phyloP scores from a whole-genome alignment of 2,113 vertebrate genomes.

The Chroicocephalus ridibundus region DNA sequence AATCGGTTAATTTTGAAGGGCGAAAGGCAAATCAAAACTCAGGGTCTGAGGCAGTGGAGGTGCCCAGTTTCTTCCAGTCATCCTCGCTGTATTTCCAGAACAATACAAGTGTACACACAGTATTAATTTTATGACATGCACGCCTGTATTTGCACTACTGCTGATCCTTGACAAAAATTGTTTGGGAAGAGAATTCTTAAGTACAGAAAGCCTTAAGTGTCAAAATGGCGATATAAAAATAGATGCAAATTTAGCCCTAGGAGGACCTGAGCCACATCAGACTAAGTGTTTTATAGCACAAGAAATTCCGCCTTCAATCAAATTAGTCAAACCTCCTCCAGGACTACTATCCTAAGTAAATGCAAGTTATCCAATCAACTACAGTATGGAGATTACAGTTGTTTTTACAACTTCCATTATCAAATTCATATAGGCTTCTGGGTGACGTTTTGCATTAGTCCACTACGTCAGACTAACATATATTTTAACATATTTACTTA shows the following conservation, averaged over 20 bases:
- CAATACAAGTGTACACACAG: slow-evolving; percentile 65
- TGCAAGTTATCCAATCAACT: background rate
- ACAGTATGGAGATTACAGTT: background rate
- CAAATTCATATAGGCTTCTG: background rate
- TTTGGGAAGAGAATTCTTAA: slow-evolving; percentile 31
- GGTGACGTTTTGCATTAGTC: background rate
- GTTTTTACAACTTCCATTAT: background rate
- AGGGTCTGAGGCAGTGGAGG: slow-evolving; percentile 22
- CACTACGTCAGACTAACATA: background rate
- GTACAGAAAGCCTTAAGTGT: slow-evolving; percentile 12
- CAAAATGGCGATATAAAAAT: slow-evolving; percentile 26
- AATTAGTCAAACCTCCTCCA: slow-evolving; percentile 7
- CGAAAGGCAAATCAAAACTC: slow-evolving; percentile 53
- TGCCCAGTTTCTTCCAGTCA: slow-evolving; percentile 56
- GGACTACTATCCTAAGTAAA: background rate
- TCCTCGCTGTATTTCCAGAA: slow-evolving; percentile 52
- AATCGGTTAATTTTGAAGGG: slow-evolving; percentile 61
- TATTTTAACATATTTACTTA: background rate
- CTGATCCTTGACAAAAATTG: slow-evolving; percentile 3
- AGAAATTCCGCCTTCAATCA: slow-evolving; percentile 50
- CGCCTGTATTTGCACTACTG: slow-evolving; percentile 43
- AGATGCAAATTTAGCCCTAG: slow-evolving; percentile 43
- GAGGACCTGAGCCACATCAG: slow-evolving; percentile 34
- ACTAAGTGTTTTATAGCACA: background rate
- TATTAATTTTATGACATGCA: slow-evolving; percentile 60